phyloP scores from a whole-genome alignment of 92 coral and sea anemone species.

The Micromussa lordhowensis region DNA sequence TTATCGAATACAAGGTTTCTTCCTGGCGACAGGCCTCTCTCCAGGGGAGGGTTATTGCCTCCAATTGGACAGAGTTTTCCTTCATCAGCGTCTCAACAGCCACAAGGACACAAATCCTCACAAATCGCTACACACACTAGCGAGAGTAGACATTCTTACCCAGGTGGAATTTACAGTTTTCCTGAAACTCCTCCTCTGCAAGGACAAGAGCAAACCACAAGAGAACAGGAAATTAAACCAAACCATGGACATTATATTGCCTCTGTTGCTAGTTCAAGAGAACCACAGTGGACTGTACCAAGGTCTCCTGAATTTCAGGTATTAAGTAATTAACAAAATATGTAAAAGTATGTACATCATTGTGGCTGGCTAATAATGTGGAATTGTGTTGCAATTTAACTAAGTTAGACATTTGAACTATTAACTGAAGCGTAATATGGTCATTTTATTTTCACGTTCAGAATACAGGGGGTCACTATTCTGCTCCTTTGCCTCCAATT shows the following conservation, averaged over 20 bases:
- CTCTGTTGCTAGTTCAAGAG: not conserved
- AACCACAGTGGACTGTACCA: conserved; percentile 30
- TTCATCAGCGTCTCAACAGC: conserved; percentile 19
- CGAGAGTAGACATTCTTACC: not conserved
- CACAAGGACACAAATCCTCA: conserved; percentile 13
- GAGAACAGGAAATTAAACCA: not conserved
- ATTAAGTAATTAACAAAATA: not conserved
- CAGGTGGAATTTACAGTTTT: conserved; percentile 24
- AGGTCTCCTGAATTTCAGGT: conserved; percentile 33
- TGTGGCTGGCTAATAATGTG: not conserved
- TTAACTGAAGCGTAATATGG: not conserved
- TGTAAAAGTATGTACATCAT: not conserved
- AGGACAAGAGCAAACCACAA: not conserved
- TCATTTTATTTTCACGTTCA: conserved; percentile 13
- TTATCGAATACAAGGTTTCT: conserved; percentile 11
- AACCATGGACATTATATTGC: not conserved
- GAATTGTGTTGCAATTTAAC: too few relatives aligned
- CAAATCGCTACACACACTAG: conserved; percentile 13
- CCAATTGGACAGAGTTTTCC: conserved; percentile 43
- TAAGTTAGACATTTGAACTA: too few relatives aligned
- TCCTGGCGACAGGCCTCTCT: conserved; percentile 29
- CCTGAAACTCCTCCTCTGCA: conserved; percentile 18
- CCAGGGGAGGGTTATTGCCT: conserved; percentile 33
- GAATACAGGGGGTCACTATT: conserved; percentile 57
- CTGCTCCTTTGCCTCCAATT: conserved; percentile 91